Base-by-base conservation (phyloP, 1,140 invertebrate species). In the Penaeus vannamei region DNA sequence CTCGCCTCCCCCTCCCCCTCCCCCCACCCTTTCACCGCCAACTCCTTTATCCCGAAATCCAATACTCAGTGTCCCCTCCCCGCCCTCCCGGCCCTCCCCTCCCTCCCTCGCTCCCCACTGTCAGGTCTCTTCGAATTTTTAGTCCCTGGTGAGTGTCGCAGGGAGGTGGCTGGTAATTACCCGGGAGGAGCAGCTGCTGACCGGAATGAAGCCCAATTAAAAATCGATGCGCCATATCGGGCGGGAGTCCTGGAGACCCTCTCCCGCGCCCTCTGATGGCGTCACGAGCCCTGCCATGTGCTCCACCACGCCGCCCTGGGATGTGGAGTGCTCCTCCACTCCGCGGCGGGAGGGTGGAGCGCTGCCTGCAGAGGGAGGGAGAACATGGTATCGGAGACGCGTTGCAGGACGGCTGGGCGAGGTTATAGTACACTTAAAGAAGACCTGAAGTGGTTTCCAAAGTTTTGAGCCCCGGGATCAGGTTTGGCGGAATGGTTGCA, bases 171-270 rank as follows among this genome's bases (percentile, higher is more conserved):
- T 77, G 82, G 87, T 89, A 89, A 89, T 89, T 89, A 89, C 87
- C 82, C 82, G 12, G 72, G 82, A 89, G 87, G 76, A 89, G 83
- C 87, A 89, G 87, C 87, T 85, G 87, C 83, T 89, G 87, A 89
- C 87, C 87, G 82, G 87, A 89, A 89, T 89, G 87, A 85, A 84
- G 59, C 72, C 82, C 87, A 89, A 89, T 89, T 89, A 89, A 89
- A 89, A 89, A 89, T 89, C 87, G 87, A 84, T 89, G 87, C 87
- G 72, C 69, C 87, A 29, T 89, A 89, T 89, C 82, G 84, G 72
- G 72, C 72, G 66, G 23, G 87, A 84, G 87, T 83, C 87, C 59
- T 59, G 86, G 36, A 76, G 77, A 53, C 26, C 62, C 53, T 7
- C 80, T 29, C 19, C 23, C 72, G 29, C 22, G 26, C 72, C n/a